phyloP scores from a whole-genome alignment of 2,888 invertebrate species.

The Leucozona laternaria region DNA sequence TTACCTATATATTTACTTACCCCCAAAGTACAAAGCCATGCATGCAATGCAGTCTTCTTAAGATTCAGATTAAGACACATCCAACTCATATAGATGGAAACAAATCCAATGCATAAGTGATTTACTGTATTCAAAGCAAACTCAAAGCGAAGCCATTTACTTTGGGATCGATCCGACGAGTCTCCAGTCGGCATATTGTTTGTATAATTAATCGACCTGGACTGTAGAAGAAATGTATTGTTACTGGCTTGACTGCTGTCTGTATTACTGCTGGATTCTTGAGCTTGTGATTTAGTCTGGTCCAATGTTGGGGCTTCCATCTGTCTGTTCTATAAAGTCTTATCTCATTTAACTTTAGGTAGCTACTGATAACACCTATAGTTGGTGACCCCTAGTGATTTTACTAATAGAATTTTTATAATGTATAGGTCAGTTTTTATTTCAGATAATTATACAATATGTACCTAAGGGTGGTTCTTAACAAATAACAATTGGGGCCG shows the following conservation, averaged over 20 bases:
- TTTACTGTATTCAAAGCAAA: constrained; percentile 78
- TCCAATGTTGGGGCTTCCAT: constrained; percentile 35
- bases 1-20: constrained; percentile 68
- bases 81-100: constrained; percentile 80
- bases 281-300: constrained; percentile 13
- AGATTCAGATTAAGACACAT: constrained; percentile 78
- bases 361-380: constrained; percentile 35
- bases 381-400: constrained; percentile 7
- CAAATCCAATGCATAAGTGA: constrained; percentile 80
- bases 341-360: constrained; percentile 31
- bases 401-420: too few relatives aligned
- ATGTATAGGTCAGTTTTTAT: too few relatives aligned
- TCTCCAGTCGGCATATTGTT: constrained; percentile 49
- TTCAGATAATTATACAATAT: too few relatives aligned
- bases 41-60: constrained; percentile 78
- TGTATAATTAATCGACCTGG: constrained; percentile 7
- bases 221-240: constrained; percentile 47
- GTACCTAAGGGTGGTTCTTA: too few relatives aligned
- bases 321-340: constrained; percentile 20
- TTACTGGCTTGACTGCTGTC: constrained; percentile 40
- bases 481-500: too few relatives aligned
- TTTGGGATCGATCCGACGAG: not conserved
- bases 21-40: constrained; percentile 80
- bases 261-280: constrained; percentile 36
- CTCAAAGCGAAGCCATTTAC: constrained; percentile 77